Evolutionary conservation across 2,888 invertebrate genomes (phyloP).

Genomic region (Pandemis heparana): DNA sequence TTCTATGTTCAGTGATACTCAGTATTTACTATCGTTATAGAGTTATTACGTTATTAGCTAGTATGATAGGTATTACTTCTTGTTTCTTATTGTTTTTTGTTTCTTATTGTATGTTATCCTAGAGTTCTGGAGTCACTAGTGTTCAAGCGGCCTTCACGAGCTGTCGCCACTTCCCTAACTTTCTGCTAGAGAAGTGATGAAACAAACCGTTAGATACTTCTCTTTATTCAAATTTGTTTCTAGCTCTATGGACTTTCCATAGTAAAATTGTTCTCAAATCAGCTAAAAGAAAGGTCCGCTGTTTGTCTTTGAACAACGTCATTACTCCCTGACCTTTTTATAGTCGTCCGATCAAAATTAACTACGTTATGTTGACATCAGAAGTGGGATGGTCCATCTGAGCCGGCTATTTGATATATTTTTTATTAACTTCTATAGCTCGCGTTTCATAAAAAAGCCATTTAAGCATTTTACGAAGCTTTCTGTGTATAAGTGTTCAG

Average conservation of each 20-base stretch:
- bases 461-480: constrained; percentile 11
- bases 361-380: constrained; percentile 17
- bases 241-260: background rate
- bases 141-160: background rate
- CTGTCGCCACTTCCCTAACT: background rate
- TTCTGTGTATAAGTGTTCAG: background rate
- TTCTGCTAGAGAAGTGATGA: background rate
- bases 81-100: background rate
- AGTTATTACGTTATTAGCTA: background rate
- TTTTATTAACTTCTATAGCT: constrained; percentile 10
- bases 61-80: background rate
- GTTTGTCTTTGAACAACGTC: constrained; percentile 13
- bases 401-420: constrained; percentile 10
- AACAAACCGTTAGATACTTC: background rate
- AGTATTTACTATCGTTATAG: background rate
- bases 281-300: constrained; percentile 9
- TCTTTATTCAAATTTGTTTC: background rate
- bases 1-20: too few relatives aligned
- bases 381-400: constrained; percentile 16
- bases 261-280: constrained; percentile 5
- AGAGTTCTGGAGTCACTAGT: background rate
- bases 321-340: constrained; percentile 16
- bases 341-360: constrained; percentile 7
- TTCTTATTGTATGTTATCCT: background rate
- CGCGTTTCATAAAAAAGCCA: constrained; percentile 15